Evolutionary conservation across 1,140 invertebrate species (phyloP).

Genomic region (Aphaenogaster ashmeadi): DNA sequence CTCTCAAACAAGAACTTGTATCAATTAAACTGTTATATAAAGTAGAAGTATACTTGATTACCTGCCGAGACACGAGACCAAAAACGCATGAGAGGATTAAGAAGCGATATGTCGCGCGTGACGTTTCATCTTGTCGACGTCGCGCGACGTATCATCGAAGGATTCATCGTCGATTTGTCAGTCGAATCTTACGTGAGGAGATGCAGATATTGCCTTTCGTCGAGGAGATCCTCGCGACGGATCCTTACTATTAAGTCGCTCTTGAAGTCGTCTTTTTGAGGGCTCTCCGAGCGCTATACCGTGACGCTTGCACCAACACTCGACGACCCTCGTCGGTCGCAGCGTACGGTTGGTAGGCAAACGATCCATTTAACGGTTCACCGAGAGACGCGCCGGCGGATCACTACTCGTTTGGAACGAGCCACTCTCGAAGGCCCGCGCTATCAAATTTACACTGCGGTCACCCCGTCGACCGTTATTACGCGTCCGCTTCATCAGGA

Average conservation of each 20-base stretch:
- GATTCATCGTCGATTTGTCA: conserved; percentile 14
- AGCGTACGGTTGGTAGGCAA: conserved; percentile 7
- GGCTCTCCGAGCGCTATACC: not conserved
- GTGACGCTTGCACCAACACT: not conserved
- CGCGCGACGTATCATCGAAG: not conserved
- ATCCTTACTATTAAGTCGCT: not conserved
- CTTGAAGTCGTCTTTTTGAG: not conserved
- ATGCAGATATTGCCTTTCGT: not conserved
- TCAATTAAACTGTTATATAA: conserved; percentile 48
- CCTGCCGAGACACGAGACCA: not conserved
- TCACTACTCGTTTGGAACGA: conserved; percentile 33
- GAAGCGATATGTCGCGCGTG: not conserved
- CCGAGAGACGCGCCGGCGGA: not conserved
- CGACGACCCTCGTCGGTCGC: not conserved
- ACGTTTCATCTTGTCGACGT: not conserved
- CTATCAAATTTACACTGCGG: conserved; percentile 54
- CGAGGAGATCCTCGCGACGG: not conserved
- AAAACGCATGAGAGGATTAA: conserved; percentile 30
- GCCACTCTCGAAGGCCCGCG: not conserved
- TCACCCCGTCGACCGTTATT: conserved; percentile 7
- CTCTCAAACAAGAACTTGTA: conserved; percentile 50
- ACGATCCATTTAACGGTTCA: conserved; percentile 39
- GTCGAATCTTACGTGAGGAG: not conserved
- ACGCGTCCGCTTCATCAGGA: conserved; percentile 6
- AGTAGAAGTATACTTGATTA: not conserved